These are phyloP conservation scores for Trichosurus vulpecula DNA, from an alignment of 2,797 vertebrate genomes.

Conservation along the genomic window DNA sequence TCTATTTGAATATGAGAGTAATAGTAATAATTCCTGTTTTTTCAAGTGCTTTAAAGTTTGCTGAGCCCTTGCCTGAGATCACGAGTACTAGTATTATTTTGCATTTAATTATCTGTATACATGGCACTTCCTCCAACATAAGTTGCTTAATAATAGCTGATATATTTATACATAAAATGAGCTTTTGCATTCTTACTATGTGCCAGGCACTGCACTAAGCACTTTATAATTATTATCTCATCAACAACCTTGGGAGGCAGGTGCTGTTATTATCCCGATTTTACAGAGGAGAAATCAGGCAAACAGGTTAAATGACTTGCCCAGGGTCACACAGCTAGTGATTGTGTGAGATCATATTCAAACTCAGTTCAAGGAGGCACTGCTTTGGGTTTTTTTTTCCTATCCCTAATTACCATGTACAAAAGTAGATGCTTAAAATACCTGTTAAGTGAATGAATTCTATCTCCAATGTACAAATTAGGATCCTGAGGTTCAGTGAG, in stretches of 20 bases:
- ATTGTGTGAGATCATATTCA: background rate
- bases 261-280: background rate
- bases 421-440: background rate
- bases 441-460: background rate
- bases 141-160: background rate
- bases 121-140: background rate
- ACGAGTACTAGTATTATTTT: too few species aligned
- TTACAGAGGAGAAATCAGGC: background rate
- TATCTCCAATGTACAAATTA: background rate
- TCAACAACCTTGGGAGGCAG: background rate
- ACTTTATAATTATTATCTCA: background rate
- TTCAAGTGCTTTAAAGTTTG: background rate
- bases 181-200: too few species aligned
- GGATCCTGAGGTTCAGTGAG: background rate
- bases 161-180: rapidly evolving
- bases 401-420: background rate
- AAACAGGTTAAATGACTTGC: background rate
- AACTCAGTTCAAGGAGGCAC: background rate
- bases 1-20: background rate
- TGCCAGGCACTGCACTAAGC: background rate
- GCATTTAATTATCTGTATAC: background rate
- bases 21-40: background rate
- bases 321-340: background rate
- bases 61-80: too few species aligned
- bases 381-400: background rate